Base-by-base conservation (phyloP, 2,113 vertebrate genomes). In the Phalacrocorax brasilianus region DNA sequence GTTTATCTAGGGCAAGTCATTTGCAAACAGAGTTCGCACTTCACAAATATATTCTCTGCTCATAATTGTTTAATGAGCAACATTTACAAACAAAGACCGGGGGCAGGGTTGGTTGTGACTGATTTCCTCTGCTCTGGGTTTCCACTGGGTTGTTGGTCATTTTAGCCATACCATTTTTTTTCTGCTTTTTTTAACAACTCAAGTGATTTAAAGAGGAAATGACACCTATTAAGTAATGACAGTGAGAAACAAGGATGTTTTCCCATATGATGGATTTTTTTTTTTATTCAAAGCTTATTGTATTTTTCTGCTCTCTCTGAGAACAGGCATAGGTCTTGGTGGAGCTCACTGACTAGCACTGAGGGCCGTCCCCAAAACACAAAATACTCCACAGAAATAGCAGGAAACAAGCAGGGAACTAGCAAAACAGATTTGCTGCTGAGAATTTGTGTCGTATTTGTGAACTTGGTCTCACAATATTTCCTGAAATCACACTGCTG, bases 41-140 rank as follows among this genome's bases (percentile, higher is more conserved):
- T 92, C 87, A 88, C 77, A 92, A 91, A 92, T 79, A 68, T 44
- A 85, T 85, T 94, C 58, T 78, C 74, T 73, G 38, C 55, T 97
- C 77, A 52, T 88, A 94, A 93, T 82, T 93, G 26, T 91, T 95
- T 85, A 85, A 88, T 80, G 77, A 89, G 63, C 33, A 95, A 65
- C 73, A 50, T 77, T 76, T 91, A 67, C 66, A 90, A 89, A 95
- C 27, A 88, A 75, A 84, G 44, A 56, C 70, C 59, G 38, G 56
- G 2, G 4, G 44, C 50, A 21, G 56, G 6, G 10, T 28, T 93
- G 71, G 24, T 71, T 83, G 42, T 59, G 27, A 55, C 8, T 6
- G 1, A 58, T 56, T 77, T 91, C 26, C 45, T 67, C 42, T 81
- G 33, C 52, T 52, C 16, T 7, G 18, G 15, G 12, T 76, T 89